Base-by-base conservation (phyloP, 2,113 vertebrate species). In the Tetrao urogallus region DNA sequence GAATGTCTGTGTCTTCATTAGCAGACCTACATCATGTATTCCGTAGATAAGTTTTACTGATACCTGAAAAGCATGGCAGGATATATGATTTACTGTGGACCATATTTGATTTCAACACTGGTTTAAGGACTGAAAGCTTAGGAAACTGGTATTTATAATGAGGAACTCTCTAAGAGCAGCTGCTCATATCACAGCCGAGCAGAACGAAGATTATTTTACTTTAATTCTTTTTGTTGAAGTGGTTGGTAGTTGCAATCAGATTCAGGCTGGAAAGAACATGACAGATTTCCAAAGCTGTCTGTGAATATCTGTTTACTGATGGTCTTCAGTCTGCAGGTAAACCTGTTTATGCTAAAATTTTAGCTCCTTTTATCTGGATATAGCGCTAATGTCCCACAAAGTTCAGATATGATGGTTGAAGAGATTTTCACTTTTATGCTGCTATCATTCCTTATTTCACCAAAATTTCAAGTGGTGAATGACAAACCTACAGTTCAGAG, bases 161-260 rank as follows among this genome's bases (percentile, higher is more conserved):
- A 74, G 10, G 32, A 84, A n/a, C 18, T 52, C 13, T 10, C 12
- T 19, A 45, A 65, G 20, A 90, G 42, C 10, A 43, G 47, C 1
- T 5, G 1, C 11, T 5, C 67, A 11, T 64, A 30, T 15, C 56
- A 28, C 36, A 36, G 5, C 5, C 1, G 3, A 72, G 10, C 4
- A 84, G 73, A 86, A 54, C 14, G 2, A 77, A 52, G 60, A 34
- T 43, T 13, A 52, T 78, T 90, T 83, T 67, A 50, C 6, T 80
- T 91, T 74, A 8, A 74, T 60, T 18, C 1, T 60, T 17, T 50
- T 50, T 67, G 14, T 47, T 64, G 58, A 66, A 70, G 30, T 15
- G 4, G 2, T 7, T 6, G 24, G 48, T 57, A 52, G 13, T 16
- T 79, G 43, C 20, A 82, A 82, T 47, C 30, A 76, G n/a, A 15